Evolutionary conservation across 2,888 invertebrate species (phyloP), one percentile per base, ranked within the genome.

Genomic region (Clivina fossor): DNA sequence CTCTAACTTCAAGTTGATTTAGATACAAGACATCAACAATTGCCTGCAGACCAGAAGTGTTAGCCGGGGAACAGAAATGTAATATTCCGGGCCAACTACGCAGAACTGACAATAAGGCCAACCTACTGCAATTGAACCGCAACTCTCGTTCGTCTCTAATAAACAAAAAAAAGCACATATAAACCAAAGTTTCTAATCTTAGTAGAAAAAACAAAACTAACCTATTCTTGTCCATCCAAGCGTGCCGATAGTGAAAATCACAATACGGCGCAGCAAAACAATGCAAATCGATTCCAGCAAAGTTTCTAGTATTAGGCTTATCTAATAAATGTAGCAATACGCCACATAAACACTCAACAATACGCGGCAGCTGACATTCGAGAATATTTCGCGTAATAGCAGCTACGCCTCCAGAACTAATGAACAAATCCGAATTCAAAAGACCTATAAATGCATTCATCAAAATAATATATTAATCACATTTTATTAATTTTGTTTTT

Each of bases 201-300:
- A 16, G 3, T 18, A 46, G 20, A 35, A 13, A 11, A n/a, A 9
- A 46, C 32, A 50, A 20, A 43, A 66, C 66, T 65, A 70, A 86
- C 87, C 85, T 85, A 73, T 82, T 84, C 64, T 83, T 81, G 67
- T 86, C 85, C 69, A 83, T 82, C 65, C 86, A 88, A 18, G 83
- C 82, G 55, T 85, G 80, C 59, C 85, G 78, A 70, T 85, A 84
- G 70, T 93, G 92, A 69, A 92, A 88, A 74, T 96, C 96, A 68
- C 95, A 94, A 71, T 95, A 93, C 0, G 96, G 95, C 11, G 95
- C 93, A 56, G 93, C 86, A 43, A 98, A 80, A 72, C 89, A 89
- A 71, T 93, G 83, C 55, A 96, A 80, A 70, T 93, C 89, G 20
- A 93, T 82, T 26, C 83, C 81, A 9, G 89, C 88, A 48, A 82